These are phyloP conservation scores for Ichneumoninae sp. DNA, from an alignment of 2,888 invertebrate species.

Conservation along the genomic window DNA sequence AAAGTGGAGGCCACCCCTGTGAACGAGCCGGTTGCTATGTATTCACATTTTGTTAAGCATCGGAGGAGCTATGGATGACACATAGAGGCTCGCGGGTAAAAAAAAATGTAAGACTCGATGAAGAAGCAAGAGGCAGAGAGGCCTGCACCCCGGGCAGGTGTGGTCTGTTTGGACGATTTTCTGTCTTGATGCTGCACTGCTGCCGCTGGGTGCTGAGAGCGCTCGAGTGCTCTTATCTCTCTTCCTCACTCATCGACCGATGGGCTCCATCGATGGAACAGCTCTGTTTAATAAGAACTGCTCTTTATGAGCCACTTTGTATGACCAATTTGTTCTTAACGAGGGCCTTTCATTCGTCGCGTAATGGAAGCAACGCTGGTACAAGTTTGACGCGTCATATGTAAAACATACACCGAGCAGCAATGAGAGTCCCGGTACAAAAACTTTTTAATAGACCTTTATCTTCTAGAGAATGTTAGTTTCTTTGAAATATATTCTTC, in stretches of 20 bases:
- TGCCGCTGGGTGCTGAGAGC: constrained; percentile 17
- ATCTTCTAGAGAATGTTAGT: constrained; percentile 37
- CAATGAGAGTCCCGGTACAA: constrained; percentile 23
- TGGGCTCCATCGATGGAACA: constrained; percentile 52
- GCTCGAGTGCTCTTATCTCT: constrained; percentile 55
- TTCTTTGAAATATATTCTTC: background rate
- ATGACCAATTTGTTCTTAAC: constrained; percentile 77
- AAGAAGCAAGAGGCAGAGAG: constrained; percentile 27
- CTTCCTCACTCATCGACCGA: constrained; percentile 30
- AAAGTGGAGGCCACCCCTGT: constrained; percentile 13
- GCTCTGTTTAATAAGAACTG: constrained; percentile 75
- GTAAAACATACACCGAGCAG: constrained; percentile 37
- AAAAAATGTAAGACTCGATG: constrained; percentile 20
- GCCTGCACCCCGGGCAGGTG: constrained; percentile 53
- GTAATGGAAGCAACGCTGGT: constrained; percentile 36
- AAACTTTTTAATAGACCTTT: constrained; percentile 42
- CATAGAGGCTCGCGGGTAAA: constrained; percentile 35
- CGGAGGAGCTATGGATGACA: constrained; percentile 25
- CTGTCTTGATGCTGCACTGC: constrained; percentile 24
- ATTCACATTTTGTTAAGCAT: constrained; percentile 20
- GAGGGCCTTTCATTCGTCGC: constrained; percentile 69
- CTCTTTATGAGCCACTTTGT: constrained; percentile 76
- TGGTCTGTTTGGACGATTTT: constrained; percentile 41
- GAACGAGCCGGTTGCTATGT: constrained; percentile 2
- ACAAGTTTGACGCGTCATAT: constrained; percentile 36